Base-by-base conservation (phyloP, 2,113 vertebrate species). In the Urocynchramus pylzowi region DNA sequence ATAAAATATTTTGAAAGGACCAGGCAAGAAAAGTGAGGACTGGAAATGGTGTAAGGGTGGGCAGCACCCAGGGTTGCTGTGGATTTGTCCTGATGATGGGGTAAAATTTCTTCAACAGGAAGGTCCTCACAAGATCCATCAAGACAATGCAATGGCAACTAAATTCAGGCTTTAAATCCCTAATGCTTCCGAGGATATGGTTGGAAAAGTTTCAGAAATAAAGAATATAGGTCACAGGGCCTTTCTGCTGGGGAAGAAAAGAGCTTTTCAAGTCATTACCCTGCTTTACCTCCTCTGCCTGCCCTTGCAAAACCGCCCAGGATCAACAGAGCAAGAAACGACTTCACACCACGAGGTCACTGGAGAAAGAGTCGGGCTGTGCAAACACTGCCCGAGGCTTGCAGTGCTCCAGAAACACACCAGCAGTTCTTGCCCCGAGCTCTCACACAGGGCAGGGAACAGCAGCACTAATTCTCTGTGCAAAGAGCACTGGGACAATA, bases 401-500 rank as follows among this genome's bases (percentile, higher is more conserved):
- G 22, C 57, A 59, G 20, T 2, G 75, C 76, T 84, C n/a, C 27
- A 70, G 67, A 27, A 83, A n/a, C 49, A 37, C 44, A 30, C 10
- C 19, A 23, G 67, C 75, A 26, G 28, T 2, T 28, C 22, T 0
- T 33, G 54, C 79, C 75, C 54, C 4, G 3, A 13, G 42, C 56
- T 45, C 60, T 9, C 63, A 49, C 24, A 1, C 5, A 31, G 50
- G 4, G n/a, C 87, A 50, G 68, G 59, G 13, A 28, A 39, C 20
- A 7, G 68, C 15, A 81, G 39, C 37, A 11, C 33, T 1, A 0
- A 16, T 20, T 23, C 69, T 24, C 61, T 5, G 37, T 2, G 61
- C 56, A 23, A 7, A 1, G 31, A 11, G 1, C 1, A 0, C 50
- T 21, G 16, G 47, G 42, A 16, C 7, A 21, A 5, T 6, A 12